Conservation (phyloP, 2,113 vertebrate genomes). For the Ceuthmochares aereus region DNA sequence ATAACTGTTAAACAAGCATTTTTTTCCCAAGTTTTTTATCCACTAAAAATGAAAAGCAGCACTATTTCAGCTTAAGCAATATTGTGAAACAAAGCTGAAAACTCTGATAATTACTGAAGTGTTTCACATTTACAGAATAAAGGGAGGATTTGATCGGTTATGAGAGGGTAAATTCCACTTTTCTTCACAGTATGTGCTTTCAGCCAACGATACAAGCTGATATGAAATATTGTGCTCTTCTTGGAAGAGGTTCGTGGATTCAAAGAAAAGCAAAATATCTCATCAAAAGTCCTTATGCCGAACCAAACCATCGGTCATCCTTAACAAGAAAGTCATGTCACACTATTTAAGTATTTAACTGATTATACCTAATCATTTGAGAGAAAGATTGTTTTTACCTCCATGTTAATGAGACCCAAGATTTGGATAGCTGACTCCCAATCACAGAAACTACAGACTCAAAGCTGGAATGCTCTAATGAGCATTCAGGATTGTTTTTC, state of each 20-base stretch:
- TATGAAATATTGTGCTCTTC: not conserved
- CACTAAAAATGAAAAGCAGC: not conserved
- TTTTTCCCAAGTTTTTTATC: not conserved
- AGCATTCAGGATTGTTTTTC: not conserved
- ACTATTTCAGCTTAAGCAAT: not conserved
- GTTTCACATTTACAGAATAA: not conserved
- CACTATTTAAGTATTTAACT: not conserved
- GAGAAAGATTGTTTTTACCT: not conserved
- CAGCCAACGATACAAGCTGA: not conserved
- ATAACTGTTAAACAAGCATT: not conserved
- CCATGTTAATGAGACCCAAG: not conserved
- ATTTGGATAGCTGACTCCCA: not conserved
- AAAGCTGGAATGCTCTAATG: not conserved
- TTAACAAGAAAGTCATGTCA: not conserved
- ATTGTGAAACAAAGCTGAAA: not conserved
- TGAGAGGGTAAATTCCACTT: not conserved
- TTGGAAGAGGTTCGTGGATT: not conserved
- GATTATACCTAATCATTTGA: not conserved
- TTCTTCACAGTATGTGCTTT: not conserved
- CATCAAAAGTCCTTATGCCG: constrained; percentile 7
- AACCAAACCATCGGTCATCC: not conserved
- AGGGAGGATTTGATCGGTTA: not conserved
- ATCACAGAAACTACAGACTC: not conserved
- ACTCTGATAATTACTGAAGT: not conserved
- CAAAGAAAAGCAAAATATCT: not conserved